Percentiles rank a stretch among this genome's conserved stretches.
These are phyloP conservation scores for Bagarius yarrelli DNA, from an alignment of 2,113 vertebrate genomes.

Conservation along the genomic window DNA sequence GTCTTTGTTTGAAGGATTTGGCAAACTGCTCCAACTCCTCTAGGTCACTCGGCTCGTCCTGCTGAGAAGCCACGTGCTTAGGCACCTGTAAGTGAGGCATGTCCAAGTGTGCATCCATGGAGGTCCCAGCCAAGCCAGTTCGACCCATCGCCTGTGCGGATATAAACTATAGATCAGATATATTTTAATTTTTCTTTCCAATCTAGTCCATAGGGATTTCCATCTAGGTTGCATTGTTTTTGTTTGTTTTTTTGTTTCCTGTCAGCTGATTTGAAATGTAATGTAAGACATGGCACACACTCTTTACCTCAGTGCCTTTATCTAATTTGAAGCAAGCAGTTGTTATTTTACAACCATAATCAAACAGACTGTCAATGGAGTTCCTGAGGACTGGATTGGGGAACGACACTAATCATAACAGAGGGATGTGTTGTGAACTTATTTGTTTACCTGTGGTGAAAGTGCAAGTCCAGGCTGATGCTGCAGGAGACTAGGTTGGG, in stretches of 20 bases:
- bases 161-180: conserved; percentile 7
- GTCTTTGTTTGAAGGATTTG: conserved; percentile 96
- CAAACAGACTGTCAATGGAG: neutral
- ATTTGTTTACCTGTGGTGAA: conserved; percentile 83
- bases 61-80: conserved; percentile 79
- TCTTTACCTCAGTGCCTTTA: neutral
- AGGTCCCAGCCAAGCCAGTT: conserved; percentile 79
- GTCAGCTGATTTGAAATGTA: neutral
- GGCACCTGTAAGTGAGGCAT: conserved; percentile 84
- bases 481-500: conserved; percentile 81
- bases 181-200: neutral
- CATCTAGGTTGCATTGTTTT: neutral
- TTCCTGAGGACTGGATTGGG: neutral
- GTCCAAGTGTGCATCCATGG: conserved; percentile 88
- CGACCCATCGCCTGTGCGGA: conserved; percentile 80
- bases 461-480: conserved; percentile 88
- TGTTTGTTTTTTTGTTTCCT: too few relatives aligned
- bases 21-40: conserved; percentile 97
- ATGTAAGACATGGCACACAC: neutral
- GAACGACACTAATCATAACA: neutral
- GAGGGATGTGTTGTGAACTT: neutral
- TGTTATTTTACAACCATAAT: neutral
- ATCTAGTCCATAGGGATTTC: neutral
- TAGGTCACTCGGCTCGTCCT: conserved; percentile 91
- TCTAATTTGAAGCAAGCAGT: neutral